phyloP scores from a whole-genome alignment of 2,888 invertebrate genomes.

The Macroteleia sp. region DNA sequence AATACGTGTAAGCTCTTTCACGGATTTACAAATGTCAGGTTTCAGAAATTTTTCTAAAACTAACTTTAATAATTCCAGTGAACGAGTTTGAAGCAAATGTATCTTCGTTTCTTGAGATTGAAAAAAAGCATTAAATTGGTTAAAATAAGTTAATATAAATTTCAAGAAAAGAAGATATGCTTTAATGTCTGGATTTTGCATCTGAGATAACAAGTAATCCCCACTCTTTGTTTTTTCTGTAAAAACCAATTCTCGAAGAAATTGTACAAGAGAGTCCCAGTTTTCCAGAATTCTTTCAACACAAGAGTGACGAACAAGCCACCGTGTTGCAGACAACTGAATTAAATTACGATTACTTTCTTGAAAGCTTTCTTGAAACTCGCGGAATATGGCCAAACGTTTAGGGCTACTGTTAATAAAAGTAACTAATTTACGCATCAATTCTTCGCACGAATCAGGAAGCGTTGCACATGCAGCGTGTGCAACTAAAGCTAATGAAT shows the following conservation, averaged over 20 bases:
- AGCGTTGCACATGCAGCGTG: slow-evolving; percentile 18
- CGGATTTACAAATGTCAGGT: not conserved
- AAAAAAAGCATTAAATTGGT: not conserved
- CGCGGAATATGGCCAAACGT: slow-evolving; percentile 1
- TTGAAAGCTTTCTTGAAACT: slow-evolving; percentile 34
- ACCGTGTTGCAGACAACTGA: slow-evolving; percentile 12
- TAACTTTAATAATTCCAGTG: not conserved
- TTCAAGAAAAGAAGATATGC: slow-evolving; percentile 44
- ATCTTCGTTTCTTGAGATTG: not conserved
- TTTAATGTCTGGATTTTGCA: slow-evolving; percentile 22
- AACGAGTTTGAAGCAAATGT: not conserved
- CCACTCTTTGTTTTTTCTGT: not conserved
- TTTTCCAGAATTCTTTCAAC: slow-evolving; percentile 13
- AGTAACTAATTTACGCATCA: slow-evolving; percentile 6
- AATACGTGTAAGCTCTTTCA: not conserved
- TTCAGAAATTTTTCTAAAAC: not conserved
- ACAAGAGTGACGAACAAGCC: slow-evolving; percentile 10
- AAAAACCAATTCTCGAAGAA: not conserved
- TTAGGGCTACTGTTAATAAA: slow-evolving; percentile 19
- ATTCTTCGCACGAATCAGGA: slow-evolving; percentile 22
- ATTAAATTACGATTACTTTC: slow-evolving; percentile 6
- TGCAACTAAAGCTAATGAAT: slow-evolving; percentile 50
- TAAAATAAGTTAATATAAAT: too few relatives aligned
- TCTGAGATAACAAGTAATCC: not conserved
- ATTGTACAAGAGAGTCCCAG: slow-evolving; percentile 8